phyloP scores from a whole-genome alignment of 64 coral and sea anemone species.

The Orbicella faveolata region DNA sequence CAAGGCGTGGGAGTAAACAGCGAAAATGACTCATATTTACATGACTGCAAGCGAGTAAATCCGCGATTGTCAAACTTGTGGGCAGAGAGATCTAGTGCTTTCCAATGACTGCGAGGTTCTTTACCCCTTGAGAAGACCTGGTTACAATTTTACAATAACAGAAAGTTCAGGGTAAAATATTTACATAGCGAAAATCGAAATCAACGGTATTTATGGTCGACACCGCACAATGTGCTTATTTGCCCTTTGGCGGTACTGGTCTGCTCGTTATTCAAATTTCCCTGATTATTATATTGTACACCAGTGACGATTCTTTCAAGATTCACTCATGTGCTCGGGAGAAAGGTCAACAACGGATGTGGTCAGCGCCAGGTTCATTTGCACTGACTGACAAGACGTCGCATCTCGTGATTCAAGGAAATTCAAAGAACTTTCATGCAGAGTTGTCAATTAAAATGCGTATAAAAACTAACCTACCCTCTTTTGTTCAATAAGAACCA shows the following conservation, averaged over 20 bases:
- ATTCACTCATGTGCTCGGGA: neutral
- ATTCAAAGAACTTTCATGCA: neutral
- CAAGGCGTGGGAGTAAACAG: conserved; percentile 43
- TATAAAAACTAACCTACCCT: neutral
- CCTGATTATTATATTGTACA: neutral
- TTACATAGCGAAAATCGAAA: conserved; percentile 15
- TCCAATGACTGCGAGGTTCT: neutral
- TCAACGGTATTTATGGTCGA: neutral
- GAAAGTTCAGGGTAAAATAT: conserved; percentile 16
- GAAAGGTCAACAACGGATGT: conserved; percentile 23
- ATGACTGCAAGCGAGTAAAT: conserved; percentile 25
- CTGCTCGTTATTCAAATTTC: conserved; percentile 47
- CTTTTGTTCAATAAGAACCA: neutral
- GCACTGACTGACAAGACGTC: neutral
- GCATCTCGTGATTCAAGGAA: neutral
- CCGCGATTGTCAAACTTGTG: conserved; percentile 5
- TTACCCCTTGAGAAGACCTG: conserved; percentile 26
- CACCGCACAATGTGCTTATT: neutral
- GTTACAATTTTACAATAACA: conserved; percentile 29
- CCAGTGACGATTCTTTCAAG: neutral
- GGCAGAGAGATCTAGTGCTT: conserved; percentile 1
- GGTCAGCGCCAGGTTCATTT: conserved; percentile 12
- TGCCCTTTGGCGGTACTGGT: conserved; percentile 18
- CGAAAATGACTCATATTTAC: conserved; percentile 23
- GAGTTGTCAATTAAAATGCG: neutral